Percentiles rank a stretch among this genome's conserved stretches.
phyloP scores from a whole-genome alignment of 2,113 vertebrate genomes.

The Trogon melanurus region DNA sequence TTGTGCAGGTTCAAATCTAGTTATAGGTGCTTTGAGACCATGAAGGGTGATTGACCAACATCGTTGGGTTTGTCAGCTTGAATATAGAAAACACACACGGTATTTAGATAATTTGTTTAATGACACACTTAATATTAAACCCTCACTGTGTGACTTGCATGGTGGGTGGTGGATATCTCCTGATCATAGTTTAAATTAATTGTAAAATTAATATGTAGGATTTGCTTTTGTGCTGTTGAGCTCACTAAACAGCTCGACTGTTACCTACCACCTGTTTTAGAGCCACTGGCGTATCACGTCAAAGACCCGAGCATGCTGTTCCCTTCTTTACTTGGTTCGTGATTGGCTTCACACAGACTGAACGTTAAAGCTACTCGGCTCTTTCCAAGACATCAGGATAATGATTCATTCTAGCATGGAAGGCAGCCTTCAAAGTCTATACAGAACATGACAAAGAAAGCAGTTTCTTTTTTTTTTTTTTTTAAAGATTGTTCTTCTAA shows the following conservation, averaged over 20 bases:
- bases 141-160: background rate
- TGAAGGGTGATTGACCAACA: background rate
- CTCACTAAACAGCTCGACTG: background rate
- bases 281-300: background rate
- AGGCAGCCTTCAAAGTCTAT: background rate
- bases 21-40: background rate
- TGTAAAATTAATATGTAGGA: background rate
- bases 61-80: background rate
- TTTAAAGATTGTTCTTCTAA: background rate
- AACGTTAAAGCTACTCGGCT: background rate
- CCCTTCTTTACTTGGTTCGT: background rate
- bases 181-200: background rate
- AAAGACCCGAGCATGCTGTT: background rate
- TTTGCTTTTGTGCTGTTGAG: background rate
- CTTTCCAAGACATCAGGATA: background rate
- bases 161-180: background rate
- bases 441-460: background rate
- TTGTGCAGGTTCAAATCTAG: background rate
- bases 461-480: background rate
- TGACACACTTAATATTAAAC: background rate
- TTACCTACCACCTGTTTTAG: background rate
- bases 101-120: background rate
- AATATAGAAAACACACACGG: background rate
- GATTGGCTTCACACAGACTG: background rate
- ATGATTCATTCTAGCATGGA: background rate